Base-by-base conservation (phyloP, 2,888 invertebrate genomes). In the Tridacna crocea region DNA sequence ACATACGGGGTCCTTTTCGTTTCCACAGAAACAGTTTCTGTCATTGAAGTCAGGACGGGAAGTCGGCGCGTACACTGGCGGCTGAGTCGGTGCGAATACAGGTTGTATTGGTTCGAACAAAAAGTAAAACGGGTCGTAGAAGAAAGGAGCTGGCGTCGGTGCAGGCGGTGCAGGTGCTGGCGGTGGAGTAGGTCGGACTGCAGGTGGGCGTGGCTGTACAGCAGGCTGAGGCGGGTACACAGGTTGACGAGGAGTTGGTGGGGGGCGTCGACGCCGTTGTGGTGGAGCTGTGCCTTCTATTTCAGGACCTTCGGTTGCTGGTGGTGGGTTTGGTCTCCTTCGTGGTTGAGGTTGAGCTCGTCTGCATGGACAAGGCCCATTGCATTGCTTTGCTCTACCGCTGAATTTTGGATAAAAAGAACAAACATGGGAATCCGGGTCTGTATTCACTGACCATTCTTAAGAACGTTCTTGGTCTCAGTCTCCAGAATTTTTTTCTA, bases 341-440 rank as follows among this genome's bases (percentile, higher is more conserved):
- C 46, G 66, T 15, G 48, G 22, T 22, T 10, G 24, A 24, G 47
- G 11, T 26, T 26, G 27, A 10, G 73, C 72, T 51, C 48, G 24
- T 72, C 72, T 24, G 22, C 78, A 78, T 51, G 78, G 73, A 19
- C 78, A 78, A n/a, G 46, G 51, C 0, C 78, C 78, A 27, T 72
- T 72, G 55, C 78, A 78, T 0, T 51, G 70, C 51, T 70, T 70
- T 12, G n/a, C 48, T n/a, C n/a, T 47, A 3, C 70, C 70, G 26
- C 70, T 70, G 70, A 51, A 70, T 47, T 17, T 36, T 36, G 36
- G 36, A 36, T 4, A 8, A 36, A 36, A 36, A 36, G 8, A 36
- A 36, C 8, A 36, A 36, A 36, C 8, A 36, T 36, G 8, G 36
- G 8, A 8, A 36, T 36, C 36, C 8, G 36, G 36, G 36, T 8